Base-by-base conservation (phyloP, 2,888 invertebrate genomes). In the Amphipyra tragopoginis region DNA sequence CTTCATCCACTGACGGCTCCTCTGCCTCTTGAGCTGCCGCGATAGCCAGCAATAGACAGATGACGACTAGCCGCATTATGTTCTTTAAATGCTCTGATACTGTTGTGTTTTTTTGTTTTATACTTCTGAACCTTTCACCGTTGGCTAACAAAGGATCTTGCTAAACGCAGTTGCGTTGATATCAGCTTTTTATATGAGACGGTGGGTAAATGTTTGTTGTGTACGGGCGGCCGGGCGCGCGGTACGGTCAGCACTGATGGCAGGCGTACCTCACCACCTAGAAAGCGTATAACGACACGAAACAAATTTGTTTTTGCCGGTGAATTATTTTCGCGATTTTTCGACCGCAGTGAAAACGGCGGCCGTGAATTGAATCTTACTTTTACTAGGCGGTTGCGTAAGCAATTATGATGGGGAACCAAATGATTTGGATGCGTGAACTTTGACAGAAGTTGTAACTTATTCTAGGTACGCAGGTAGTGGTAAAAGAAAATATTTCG, bases 261-360 rank as follows among this genome's bases (percentile, higher is more conserved):
- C 75, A 59, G 56, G 57, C 69, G 62, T 45, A 45, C 48, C 72
- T 61, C 63, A 69, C 69, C 68, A 72, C 82, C 81, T 87, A 91
- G 92, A 92, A 92, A 93, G 91, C 92, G 92, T 90, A 80, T 86
- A 89, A 78, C 82, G 65, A 71, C 66, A 79, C 87, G 85, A 75
- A 68, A 72, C 87, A 77, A 89, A 89, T 91, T 84, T 62, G 68
- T 77, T 79, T 68, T 75, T 75, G 68, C 70, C 63, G 74, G 85
- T 71, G 72, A 85, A 86, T 89, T 87, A 86, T 90, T 85, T 88
- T 89, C 80, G 87, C 86, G 86, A 89, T 86, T 89, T 89, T 89
- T 88, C 86, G 79, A 82, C 57, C 75, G 72, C 67, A 82, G 87
- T 81, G 88, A 92, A 90, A 91, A 90, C 87, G 72, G 86, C 87